Evolutionary conservation across 2,113 vertebrate species (phyloP).

Genomic region (Thymallus thymallus): DNA sequence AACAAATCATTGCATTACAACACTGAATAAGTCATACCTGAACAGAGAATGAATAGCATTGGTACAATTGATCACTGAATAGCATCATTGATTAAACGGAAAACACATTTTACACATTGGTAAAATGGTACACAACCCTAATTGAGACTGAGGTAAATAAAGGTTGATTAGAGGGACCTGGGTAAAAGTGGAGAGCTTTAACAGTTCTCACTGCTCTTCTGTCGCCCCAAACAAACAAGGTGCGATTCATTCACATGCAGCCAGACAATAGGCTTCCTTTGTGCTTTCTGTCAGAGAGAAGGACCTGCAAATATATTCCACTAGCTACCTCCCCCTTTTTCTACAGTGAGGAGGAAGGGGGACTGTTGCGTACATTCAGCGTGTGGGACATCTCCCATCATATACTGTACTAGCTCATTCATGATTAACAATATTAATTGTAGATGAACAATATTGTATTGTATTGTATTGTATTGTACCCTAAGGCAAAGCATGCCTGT

Average conservation of each 20-base stretch:
- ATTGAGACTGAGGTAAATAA: neutral
- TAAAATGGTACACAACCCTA: neutral
- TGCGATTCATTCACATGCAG: conserved; percentile 20
- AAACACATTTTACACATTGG: neutral
- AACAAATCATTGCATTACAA: neutral
- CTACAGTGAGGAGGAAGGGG: neutral
- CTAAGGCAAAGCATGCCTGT: neutral
- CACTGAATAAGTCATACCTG: neutral
- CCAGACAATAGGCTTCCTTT: conserved; percentile 4
- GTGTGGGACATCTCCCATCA: neutral
- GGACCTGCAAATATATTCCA: neutral
- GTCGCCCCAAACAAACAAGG: conserved; percentile 21
- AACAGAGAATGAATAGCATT: neutral
- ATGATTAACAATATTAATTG: neutral
- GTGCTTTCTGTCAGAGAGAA: neutral
- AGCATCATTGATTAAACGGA: neutral
- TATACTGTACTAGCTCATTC: neutral
- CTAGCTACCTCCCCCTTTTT: conserved; percentile 1
- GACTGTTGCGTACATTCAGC: no score
- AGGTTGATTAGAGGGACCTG: neutral
- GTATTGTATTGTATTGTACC: neutral
- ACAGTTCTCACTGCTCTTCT: conserved; percentile 8
- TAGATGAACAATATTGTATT: neutral
- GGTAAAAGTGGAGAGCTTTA: conserved; percentile 1
- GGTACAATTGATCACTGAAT: neutral